Evolutionary conservation across 2,888 invertebrate species (phyloP), one percentile per base, ranked within the genome.

Genomic region (Andricus curvator): DNA sequence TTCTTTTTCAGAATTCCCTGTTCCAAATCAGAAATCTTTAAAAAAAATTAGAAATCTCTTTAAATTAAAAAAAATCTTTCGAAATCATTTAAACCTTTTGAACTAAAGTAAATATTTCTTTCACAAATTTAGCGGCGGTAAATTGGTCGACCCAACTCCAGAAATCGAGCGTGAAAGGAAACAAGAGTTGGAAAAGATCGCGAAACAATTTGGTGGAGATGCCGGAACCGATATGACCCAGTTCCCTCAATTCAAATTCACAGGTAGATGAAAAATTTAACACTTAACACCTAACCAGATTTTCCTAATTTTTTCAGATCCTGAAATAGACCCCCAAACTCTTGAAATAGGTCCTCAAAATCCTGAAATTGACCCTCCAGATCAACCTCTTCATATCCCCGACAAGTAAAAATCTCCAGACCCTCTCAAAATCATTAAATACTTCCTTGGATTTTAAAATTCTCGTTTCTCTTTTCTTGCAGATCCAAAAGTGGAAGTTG

Each of bases 231-330:
- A 98, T 91, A 97, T 98, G 97, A 96, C 97, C 25, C 94, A 97
- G 92, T 98, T 99, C 93, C 99, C 99, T 17, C 91, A 95, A 20
- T 96, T 98, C 91, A 96, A 96, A 90, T 99, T 98, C 89, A 94
- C 94, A 37, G 97, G 92, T 92, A 89, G 5, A n/a, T 41, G 22
- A 25, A 15, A 70, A 25, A 51, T 44, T 4, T 20, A 41, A 15
- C 17, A 76, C 22, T 56, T 8, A 8, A 25, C 2, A 41, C 2
- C 17, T 65, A 51, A 15, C 25, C 13, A 41, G 17, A 44, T 17
- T 56, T 64, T 15, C 78, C n/a, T 64, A 37, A 8, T 44, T 62
- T 56, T 77, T 80, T 29, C 48, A 68, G 67, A 77, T 25, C 37
- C 29, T 65, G 41, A 60, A 79, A 67, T 48, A 48, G 48, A 44